phyloP scores from a whole-genome alignment of 1,140 invertebrate species.

The Chrysopa pallens region DNA sequence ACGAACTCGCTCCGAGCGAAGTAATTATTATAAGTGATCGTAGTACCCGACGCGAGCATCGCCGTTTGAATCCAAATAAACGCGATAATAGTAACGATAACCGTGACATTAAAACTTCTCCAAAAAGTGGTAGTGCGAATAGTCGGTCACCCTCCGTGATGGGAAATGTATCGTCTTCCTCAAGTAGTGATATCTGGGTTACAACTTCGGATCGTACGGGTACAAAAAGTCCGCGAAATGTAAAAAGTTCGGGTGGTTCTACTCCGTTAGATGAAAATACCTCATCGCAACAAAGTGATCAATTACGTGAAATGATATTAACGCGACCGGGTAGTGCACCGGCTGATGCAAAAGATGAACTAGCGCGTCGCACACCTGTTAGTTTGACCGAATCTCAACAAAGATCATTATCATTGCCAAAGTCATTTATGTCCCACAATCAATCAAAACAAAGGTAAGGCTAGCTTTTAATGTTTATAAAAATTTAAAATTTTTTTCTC shows the following conservation, averaged over 20 bases:
- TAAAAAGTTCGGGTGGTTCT: constrained; percentile 29
- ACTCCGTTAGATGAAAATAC: constrained; percentile 25
- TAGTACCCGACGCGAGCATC: constrained; percentile 10
- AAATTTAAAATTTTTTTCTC: too few relatives aligned
- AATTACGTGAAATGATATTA: constrained; percentile 20
- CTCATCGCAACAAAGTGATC: constrained; percentile 7
- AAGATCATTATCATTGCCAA: constrained; percentile 39
- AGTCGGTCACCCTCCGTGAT: constrained; percentile 18
- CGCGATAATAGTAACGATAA: constrained; percentile 3
- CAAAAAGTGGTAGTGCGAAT: constrained; percentile 15
- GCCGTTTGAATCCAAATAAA: constrained; percentile 13
- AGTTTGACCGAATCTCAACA: constrained; percentile 21
- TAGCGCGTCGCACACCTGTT: constrained; percentile 16
- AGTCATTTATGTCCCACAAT: constrained; percentile 36
- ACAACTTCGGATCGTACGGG: constrained; percentile 30
- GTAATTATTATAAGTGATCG: constrained; percentile 12
- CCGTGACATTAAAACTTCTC: constrained; percentile 21
- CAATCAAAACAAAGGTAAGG: constrained; percentile 18
- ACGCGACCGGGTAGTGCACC: constrained; percentile 34
- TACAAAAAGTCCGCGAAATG: constrained; percentile 27
- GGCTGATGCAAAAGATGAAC: constrained; percentile 11
- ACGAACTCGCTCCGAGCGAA: constrained; percentile 14
- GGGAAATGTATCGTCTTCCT: constrained; percentile 26
- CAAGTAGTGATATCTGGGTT: constrained; percentile 33
- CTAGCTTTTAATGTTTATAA: too few relatives aligned